phyloP scores from a whole-genome alignment of 2,797 vertebrate genomes.

The Eurystomus glaucurus region DNA sequence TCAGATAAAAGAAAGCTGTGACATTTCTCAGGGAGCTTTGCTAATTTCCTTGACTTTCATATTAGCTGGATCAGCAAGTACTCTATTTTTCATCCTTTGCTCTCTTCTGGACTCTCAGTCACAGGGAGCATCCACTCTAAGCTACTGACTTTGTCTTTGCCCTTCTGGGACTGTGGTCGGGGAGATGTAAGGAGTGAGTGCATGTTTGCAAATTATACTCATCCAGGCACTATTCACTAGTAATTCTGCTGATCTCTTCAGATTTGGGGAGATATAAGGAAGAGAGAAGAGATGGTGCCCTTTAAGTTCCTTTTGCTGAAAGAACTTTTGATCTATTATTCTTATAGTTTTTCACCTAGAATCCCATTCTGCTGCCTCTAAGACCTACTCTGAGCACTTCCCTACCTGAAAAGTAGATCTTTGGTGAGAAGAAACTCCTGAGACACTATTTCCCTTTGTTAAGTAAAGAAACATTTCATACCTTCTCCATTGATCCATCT shows the following conservation, averaged over 20 bases:
- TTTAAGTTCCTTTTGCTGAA: not conserved
- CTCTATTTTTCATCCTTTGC: slow-evolving; percentile 20
- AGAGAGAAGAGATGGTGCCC: not conserved
- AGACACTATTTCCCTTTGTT: not conserved
- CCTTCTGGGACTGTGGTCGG: fast-evolving
- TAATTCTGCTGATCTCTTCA: not conserved
- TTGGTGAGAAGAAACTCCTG: not conserved
- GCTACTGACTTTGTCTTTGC: not conserved
- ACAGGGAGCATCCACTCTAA: not conserved
- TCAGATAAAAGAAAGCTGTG: slow-evolving; percentile 17
- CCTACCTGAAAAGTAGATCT: not conserved
- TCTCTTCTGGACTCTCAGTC: not conserved
- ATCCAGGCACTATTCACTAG: not conserved
- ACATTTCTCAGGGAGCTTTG: slow-evolving; percentile 56
- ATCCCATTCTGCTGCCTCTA: not conserved
- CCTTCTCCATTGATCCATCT: not conserved
- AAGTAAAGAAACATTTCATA: not conserved
- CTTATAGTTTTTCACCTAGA: not conserved
- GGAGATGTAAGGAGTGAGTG: not conserved
- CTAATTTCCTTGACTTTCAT: slow-evolving; percentile 61
- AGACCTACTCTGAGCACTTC: not conserved
- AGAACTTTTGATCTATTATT: not conserved
- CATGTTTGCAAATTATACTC: not conserved
- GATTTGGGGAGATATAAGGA: not conserved
- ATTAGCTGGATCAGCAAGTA: slow-evolving; percentile 63